Evolutionary conservation across 2,888 invertebrate species (phyloP), one percentile per base, ranked within the genome.

Genomic region (Tetropium fuscum): DNA sequence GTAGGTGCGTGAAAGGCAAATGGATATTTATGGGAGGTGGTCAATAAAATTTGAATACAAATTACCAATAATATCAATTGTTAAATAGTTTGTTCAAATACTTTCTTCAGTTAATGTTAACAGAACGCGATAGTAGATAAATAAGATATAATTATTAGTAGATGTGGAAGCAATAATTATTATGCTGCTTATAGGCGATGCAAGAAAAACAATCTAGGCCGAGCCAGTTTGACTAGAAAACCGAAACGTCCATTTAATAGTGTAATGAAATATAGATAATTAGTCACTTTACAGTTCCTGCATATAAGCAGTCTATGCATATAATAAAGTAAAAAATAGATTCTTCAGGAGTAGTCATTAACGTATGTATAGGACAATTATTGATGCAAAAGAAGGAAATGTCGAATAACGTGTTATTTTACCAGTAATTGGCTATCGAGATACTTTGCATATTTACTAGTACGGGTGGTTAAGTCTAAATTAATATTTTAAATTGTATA

Each of bases 181-280:
- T 13, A 22, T n/a, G n/a, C n/a, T n/a, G n/a, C n/a, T n/a, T n/a
- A n/a, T n/a, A n/a, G n/a, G n/a, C n/a, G n/a, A n/a, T n/a, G n/a
- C n/a, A n/a, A n/a, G n/a, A n/a, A n/a, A 44, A 44, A 27, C 27
- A 8, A 44, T 8, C 44, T 44, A 13, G 44, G 44, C 13, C 44
- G 27, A 18, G 27, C 27, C 18, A 44, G 27, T 44, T 44, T 44
- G 25, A 44, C 25, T 44, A 25, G 22, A 30, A 44, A 44, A 44
- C 13, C 20, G 22, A 41, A 41, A 10, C 27, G n/a, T 16, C 27
- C 27, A 30, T 22, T 22, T 43, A 43, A 27, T 27, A 15, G 27
- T 13, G 8, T 30, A 44, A n/a, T 30, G 27, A 27, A 30, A 44
- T 44, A 25, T 44, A 27, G 27, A 44, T 44, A 8, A 15, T 16